Conservation (phyloP, 2,888 invertebrate genomes). For the Dasypolia templi region DNA sequence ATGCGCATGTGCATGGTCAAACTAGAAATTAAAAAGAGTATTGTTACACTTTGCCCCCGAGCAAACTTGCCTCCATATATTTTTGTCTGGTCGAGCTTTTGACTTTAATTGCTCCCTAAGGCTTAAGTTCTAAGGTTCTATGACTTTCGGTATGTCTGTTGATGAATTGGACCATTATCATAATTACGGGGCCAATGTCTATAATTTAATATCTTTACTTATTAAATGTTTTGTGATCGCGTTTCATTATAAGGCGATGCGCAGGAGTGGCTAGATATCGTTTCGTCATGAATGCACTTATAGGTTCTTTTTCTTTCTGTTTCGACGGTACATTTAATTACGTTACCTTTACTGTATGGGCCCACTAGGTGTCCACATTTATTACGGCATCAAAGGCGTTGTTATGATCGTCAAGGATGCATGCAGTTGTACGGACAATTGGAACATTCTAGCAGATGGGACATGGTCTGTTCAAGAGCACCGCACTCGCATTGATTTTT, state of each 20-base stretch:
- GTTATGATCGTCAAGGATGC: no score
- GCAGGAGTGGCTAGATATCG: not conserved
- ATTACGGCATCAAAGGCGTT: no score
- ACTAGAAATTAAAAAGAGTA: constrained; percentile 56
- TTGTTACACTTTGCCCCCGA: constrained; percentile 51
- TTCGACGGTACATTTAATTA: no score
- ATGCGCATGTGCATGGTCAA: constrained; percentile 54
- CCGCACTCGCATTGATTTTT: no score
- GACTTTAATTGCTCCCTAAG: constrained; percentile 82
- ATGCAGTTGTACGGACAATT: no score
- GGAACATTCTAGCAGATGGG: no score
- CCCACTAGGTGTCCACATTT: no score
- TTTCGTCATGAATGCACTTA: not conserved
- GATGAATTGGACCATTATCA: constrained; percentile 78
- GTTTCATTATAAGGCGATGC: not conserved
- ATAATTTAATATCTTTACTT: constrained; percentile 48
- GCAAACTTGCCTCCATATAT: constrained; percentile 65
- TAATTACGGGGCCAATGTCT: constrained; percentile 65
- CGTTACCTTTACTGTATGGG: no score
- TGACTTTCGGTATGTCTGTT: constrained; percentile 73
- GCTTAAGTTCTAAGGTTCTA: constrained; percentile 72
- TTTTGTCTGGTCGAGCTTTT: constrained; percentile 76
- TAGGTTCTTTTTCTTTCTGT: no score
- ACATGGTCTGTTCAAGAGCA: no score
- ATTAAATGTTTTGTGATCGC: constrained; percentile 26